Evolutionary conservation across 2,113 vertebrate genomes (phyloP).

Genomic region (Theropithecus gelada): DNA sequence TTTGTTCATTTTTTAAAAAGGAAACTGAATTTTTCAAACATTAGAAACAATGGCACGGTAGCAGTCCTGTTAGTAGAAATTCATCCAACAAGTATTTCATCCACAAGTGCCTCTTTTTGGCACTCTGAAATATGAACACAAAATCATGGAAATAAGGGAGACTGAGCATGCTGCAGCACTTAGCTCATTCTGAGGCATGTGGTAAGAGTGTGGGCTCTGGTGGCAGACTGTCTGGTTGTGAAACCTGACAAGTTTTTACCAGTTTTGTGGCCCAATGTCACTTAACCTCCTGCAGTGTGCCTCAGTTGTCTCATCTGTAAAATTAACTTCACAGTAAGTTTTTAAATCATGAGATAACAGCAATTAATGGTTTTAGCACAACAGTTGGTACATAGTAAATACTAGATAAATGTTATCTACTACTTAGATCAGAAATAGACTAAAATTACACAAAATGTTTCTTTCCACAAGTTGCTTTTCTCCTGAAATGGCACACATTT

Average conservation of each 20-base stretch:
- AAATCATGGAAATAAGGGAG: background rate
- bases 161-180: background rate
- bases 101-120: background rate
- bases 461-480: background rate
- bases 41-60: background rate
- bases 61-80: background rate
- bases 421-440: background rate
- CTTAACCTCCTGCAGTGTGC: background rate
- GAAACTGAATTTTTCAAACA: background rate
- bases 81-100: background rate
- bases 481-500: background rate
- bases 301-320: background rate
- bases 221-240: background rate
- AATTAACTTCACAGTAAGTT: background rate
- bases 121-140: background rate
- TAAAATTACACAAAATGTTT: background rate
- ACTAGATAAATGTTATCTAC: background rate
- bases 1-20: background rate
- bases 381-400: background rate
- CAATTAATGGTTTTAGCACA: background rate
- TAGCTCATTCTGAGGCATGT: background rate
- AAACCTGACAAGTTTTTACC: background rate
- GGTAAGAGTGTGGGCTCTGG: background rate
- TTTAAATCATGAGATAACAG: background rate
- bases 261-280: background rate